A percentile compares a stretch with the other conserved stretches of the same genome.
phyloP scores from a whole-genome alignment of 2,113 vertebrate genomes.

The Dendropsophus ebraccatus region DNA sequence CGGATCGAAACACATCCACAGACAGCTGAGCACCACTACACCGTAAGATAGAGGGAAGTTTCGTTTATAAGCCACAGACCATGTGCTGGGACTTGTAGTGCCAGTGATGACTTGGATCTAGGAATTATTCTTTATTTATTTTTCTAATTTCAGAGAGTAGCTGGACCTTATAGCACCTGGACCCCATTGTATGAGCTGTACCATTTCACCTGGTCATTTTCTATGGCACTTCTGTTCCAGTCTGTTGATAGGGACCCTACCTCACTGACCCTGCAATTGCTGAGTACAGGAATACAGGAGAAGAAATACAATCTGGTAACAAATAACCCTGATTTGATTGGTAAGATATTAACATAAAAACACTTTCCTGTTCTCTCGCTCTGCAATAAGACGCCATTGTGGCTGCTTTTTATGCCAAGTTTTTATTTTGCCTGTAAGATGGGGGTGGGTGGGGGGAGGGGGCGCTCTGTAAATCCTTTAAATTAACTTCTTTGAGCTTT shows the following conservation, averaged over 20 bases:
- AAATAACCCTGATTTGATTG: neutral
- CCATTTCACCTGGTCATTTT: too few relatives aligned
- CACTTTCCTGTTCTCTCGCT: neutral
- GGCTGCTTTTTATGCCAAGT: neutral
- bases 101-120: too few relatives aligned
- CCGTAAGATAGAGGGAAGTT: too few relatives aligned
- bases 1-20: too few relatives aligned
- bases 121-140: too few relatives aligned
- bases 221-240: too few relatives aligned
- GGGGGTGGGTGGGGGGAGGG: slow-evolving; percentile 19
- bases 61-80: too few relatives aligned
- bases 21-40: too few relatives aligned
- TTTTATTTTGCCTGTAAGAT: neutral
- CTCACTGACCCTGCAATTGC: neutral
- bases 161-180: too few relatives aligned
- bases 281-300: neutral
- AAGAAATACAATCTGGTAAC: neutral
- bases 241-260: neutral
- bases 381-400: neutral
- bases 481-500: slow-evolving; percentile 13
- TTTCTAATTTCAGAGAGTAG: too few relatives aligned
- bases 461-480: neutral
- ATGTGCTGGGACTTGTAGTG: too few relatives aligned
- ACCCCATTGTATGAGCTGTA: too few relatives aligned
- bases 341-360: neutral